Base-by-base conservation (phyloP, 2,797 vertebrate species). In the Betta splendens region DNA sequence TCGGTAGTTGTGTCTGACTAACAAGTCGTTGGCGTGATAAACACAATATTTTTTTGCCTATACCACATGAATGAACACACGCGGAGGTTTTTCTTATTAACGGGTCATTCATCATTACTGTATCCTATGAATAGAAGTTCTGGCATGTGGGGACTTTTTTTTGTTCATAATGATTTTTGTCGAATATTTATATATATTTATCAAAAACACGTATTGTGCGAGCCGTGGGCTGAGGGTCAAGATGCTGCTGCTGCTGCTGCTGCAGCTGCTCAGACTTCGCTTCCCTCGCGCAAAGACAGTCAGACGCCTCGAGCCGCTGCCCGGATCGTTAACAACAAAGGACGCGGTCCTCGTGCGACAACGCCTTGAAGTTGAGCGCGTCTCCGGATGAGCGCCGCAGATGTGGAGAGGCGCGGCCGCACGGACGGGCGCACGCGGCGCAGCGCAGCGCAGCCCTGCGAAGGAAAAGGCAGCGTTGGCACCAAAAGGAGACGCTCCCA, bases 281-380 rank as follows among this genome's bases (percentile, higher is more conserved):
- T 95, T 94, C 89, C 93, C 96, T 96, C 90, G 92, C 94, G 92
- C 92, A 90, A 96, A 95, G 96, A 96, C 96, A 96, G 92, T 85
- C 93, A 91, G 95, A 96, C 94, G 95, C 96, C 95, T 92, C 70
- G 86, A 88, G 89, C 88, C 92, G 87, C 92, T 90, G 93, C 92
- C 97, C 94, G 97, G 98, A 95, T 90, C 87, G 91, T 91, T 93
- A 93, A 94, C 93, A 94, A 95, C 93, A 94, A 92, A 89, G 92
- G 92, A 90, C 90, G 92, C 89, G 90, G 91, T 92, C 75, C 53
- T 51, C 43, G 5, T 38, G 63, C 64, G 91, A 86, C 89, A 83
- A 74, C 69, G 78, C 75, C 77, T 85, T 38, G 40, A 88, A 89
- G 80, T 88, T 80, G 63, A 51, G 49, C 17, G 21, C 66, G 75